phyloP scores from a whole-genome alignment of 2,113 vertebrate genomes.

The Siniperca knerii region DNA sequence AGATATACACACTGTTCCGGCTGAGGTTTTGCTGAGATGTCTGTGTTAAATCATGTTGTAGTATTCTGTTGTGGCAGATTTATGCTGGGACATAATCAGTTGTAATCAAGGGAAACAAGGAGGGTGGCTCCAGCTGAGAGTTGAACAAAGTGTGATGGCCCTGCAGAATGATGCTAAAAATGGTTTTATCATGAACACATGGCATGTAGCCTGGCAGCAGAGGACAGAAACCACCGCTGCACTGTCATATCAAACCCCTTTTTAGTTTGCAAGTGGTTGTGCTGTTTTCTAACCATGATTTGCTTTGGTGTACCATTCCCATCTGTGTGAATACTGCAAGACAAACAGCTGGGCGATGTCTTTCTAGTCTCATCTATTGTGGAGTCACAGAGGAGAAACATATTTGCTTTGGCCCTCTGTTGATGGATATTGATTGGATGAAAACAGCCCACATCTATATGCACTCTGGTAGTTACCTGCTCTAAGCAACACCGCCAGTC shows the following conservation, averaged over 20 bases:
- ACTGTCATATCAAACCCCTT: constrained; percentile 44
- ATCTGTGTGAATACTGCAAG: constrained; percentile 41
- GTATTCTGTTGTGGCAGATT: constrained; percentile 49
- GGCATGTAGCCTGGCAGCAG: constrained; percentile 17
- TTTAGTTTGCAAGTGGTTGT: constrained; percentile 37
- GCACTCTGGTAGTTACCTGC: constrained; percentile 65
- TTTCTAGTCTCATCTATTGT: constrained; percentile 47
- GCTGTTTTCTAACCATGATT: constrained; percentile 50
- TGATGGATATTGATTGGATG: constrained; percentile 75
- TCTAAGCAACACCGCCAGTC: constrained; percentile 51
- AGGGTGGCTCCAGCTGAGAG: constrained; percentile 35
- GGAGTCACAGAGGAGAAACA: constrained; percentile 60
- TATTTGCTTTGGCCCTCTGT: constrained; percentile 59
- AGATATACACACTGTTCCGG: constrained; percentile 14
- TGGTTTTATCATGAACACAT: constrained; percentile 47
- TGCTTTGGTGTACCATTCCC: constrained; percentile 50
- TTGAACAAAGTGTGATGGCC: constrained; percentile 36
- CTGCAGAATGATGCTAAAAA: constrained; percentile 49
- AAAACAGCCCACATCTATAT: constrained; percentile 61
- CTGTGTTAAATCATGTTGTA: constrained; percentile 50
- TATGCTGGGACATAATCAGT: constrained; percentile 59
- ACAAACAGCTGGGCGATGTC: constrained; percentile 61
- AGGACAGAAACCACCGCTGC: constrained; percentile 23
- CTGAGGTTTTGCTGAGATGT: constrained; percentile 48
- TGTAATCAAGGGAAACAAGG: constrained; percentile 60